Conservation (phyloP, 2,888 invertebrate species). For the Sphaerophoria rueppellii region DNA sequence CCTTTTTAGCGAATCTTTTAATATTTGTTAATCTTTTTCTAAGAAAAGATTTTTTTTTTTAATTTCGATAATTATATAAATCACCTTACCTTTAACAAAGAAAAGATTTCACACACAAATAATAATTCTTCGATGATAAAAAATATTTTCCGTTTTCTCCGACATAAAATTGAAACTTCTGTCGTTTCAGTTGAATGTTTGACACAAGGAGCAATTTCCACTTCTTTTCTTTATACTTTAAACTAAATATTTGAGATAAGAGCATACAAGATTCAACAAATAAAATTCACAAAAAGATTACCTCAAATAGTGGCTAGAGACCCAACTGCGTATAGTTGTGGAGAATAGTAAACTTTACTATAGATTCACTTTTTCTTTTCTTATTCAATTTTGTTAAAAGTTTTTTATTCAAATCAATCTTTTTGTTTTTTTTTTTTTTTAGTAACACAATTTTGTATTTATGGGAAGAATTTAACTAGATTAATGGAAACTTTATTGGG, state of each 20-base stretch:
- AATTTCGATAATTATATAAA: conserved; percentile 58
- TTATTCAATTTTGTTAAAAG: background rate
- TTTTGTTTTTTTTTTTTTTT: too few relatives aligned
- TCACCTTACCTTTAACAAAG: conserved; percentile 53
- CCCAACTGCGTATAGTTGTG: conserved; percentile 14
- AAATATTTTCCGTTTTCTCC: conserved; percentile 19
- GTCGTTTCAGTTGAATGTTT: conserved; percentile 34
- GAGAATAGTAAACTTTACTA: conserved; percentile 41
- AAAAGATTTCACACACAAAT: conserved; percentile 53
- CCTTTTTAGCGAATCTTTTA: conserved; percentile 41
- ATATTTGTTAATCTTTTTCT: conserved; percentile 8
- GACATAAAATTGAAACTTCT: conserved; percentile 46
- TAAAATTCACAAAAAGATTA: conserved; percentile 63
- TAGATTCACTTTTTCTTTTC: conserved; percentile 40
- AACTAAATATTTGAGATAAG: conserved; percentile 54
- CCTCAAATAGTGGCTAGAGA: conserved; percentile 49
- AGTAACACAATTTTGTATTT: too few relatives aligned
- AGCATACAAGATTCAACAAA: conserved; percentile 47
- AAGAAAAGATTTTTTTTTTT: conserved; percentile 43
- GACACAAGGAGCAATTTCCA: conserved; percentile 40
- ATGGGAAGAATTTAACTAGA: too few relatives aligned
- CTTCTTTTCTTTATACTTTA: conserved; percentile 14
- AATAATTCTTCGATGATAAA: conserved; percentile 19
- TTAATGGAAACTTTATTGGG: background rate
- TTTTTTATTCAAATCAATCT: too few relatives aligned